A percentile compares a stretch with the other conserved stretches of the same genome.
Conservation (phyloP, 2,113 vertebrate genomes). For the Ceyx melanurus region DNA sequence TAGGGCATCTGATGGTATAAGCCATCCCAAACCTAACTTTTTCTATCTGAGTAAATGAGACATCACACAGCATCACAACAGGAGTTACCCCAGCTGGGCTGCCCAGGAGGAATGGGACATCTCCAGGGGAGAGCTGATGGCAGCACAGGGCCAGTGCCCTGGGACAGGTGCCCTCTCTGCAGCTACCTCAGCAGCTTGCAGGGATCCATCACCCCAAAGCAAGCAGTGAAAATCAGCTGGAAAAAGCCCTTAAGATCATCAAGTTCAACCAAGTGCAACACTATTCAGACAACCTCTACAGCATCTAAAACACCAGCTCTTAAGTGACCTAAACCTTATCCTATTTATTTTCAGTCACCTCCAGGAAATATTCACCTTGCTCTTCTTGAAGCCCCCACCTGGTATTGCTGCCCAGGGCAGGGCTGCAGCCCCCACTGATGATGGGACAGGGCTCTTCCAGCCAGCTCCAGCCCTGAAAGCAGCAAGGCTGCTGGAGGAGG, state of each 20-base stretch:
- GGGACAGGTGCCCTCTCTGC: not conserved
- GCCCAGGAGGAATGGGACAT: accelerated
- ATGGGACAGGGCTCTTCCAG: not conserved
- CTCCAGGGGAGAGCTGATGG: not conserved
- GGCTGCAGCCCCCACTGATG: not conserved
- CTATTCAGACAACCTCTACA: not conserved
- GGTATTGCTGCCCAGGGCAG: not conserved
- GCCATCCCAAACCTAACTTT: not conserved
- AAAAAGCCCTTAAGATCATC: not conserved
- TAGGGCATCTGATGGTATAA: not conserved
- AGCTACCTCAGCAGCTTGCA: not conserved
- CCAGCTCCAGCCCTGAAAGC: not conserved
- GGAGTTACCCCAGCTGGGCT: not conserved
- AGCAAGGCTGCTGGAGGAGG: not conserved
- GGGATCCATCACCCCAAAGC: not conserved
- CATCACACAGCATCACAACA: not conserved
- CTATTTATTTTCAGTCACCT: accelerated
- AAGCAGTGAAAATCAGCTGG: not conserved
- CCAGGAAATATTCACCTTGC: not conserved
- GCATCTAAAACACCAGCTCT: not conserved
- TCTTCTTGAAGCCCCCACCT: not conserved
- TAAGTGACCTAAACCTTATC: not conserved
- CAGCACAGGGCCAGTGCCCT: not conserved
- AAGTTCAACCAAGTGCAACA: not conserved
- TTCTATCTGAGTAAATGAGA: accelerated